phyloP scores from a whole-genome alignment of 2,797 vertebrate species.

The Ciconia nigra region DNA sequence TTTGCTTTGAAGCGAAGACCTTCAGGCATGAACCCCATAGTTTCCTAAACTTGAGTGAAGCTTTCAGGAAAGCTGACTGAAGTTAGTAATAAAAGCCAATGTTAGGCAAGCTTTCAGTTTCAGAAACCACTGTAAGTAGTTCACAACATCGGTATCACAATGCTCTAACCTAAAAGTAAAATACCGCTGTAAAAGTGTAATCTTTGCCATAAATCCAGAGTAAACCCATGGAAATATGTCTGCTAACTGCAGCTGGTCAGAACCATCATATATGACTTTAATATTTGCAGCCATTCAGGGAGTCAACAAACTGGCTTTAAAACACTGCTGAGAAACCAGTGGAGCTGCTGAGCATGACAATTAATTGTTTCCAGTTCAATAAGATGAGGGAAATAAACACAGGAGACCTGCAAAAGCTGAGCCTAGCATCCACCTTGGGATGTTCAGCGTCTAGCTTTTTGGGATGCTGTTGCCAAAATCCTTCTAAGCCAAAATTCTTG shows the following conservation, averaged over 20 bases:
- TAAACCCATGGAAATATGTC: not conserved
- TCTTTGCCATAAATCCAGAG: not conserved
- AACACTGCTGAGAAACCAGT: not conserved
- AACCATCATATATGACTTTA: not conserved
- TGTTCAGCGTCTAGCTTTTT: not conserved
- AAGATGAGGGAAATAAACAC: not conserved
- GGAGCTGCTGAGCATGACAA: not conserved
- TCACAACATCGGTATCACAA: rapidly evolving
- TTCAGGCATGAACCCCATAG: not conserved
- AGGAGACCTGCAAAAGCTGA: not conserved
- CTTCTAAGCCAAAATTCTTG: not conserved
- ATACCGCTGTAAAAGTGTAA: not conserved
- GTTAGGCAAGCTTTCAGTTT: not conserved
- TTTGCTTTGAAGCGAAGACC: not conserved
- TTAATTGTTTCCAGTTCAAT: not conserved
- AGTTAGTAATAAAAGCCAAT: not conserved
- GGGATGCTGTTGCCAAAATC: not conserved
- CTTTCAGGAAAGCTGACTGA: not conserved
- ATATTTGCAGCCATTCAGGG: not conserved
- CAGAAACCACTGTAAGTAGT: not conserved
- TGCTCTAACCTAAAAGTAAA: not conserved
- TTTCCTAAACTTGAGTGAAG: not conserved
- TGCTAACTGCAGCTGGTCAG: not conserved
- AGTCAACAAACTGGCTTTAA: not conserved
- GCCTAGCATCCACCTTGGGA: not conserved